A percentile compares a stretch with the other conserved stretches of the same genome.
Evolutionary conservation across 1,140 invertebrate genomes (phyloP).

Genomic region (Eriosoma lanigerum): DNA sequence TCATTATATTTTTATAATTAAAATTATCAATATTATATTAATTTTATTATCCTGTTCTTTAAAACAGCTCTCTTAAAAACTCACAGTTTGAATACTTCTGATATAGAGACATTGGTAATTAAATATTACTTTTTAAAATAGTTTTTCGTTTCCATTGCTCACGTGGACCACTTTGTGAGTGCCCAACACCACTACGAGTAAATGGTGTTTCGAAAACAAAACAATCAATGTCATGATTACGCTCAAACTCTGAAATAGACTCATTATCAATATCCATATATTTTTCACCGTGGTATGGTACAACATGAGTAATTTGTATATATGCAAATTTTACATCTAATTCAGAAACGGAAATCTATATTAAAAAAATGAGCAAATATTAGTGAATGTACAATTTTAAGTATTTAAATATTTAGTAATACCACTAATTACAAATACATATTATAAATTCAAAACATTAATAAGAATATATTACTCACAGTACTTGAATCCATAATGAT

Average conservation of each 20-base stretch:
- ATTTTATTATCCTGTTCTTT: too few relatives aligned
- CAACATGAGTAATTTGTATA: conserved; percentile 88
- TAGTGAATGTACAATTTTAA: too few relatives aligned
- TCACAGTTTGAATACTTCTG: too few relatives aligned
- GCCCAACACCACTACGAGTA: conserved; percentile 72
- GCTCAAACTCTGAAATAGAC: conserved; percentile 70
- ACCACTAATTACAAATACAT: too few relatives aligned
- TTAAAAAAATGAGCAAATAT: neutral
- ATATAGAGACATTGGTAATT: too few relatives aligned
- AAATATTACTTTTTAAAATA: conserved; percentile 42
- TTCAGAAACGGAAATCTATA: conserved; percentile 73
- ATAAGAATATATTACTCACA: neutral
- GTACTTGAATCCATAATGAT: conserved; percentile 86
- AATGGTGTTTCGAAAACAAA: conserved; percentile 95
- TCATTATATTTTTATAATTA: too few relatives aligned
- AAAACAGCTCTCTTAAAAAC: too few relatives aligned
- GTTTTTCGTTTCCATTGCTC: conserved; percentile 87
- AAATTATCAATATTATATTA: too few relatives aligned
- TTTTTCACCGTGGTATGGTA: conserved; percentile 74
- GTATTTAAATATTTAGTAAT: too few relatives aligned
- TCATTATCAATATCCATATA: conserved; percentile 65
- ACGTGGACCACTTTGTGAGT: conserved; percentile 74
- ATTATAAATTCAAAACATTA: too few relatives aligned
- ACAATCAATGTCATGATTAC: conserved; percentile 80
- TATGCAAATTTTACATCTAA: conserved; percentile 83